Conservation (phyloP, 2,797 vertebrate species). For the Lepilemur ruficaudatus region DNA sequence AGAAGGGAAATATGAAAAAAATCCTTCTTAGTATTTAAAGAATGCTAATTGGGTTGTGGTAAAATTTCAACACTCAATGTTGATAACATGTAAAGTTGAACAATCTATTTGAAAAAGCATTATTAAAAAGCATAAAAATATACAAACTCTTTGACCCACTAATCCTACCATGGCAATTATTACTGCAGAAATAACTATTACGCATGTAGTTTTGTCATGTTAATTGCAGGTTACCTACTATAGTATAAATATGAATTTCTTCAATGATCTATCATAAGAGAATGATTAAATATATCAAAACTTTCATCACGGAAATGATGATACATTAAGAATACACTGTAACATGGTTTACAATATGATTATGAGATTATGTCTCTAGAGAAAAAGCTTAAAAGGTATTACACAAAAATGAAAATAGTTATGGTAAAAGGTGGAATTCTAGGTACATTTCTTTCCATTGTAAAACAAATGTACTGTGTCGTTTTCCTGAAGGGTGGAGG, state of each 20-base stretch:
- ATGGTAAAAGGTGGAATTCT: not conserved
- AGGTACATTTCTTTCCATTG: not conserved
- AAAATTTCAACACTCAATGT: not conserved
- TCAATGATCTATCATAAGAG: not conserved
- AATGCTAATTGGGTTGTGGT: not conserved
- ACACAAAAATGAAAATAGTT: not conserved
- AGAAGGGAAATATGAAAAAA: not conserved
- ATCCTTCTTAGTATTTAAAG: not conserved
- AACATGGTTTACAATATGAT: not conserved
- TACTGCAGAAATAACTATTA: not conserved
- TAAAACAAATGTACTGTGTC: not conserved
- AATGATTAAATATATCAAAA: not conserved
- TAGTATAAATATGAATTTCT: not conserved
- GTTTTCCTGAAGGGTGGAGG: not conserved
- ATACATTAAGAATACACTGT: not conserved
- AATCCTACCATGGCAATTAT: not conserved
- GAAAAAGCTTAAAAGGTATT: constrained; percentile 15
- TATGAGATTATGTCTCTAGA: not conserved
- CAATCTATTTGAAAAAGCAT: not conserved
- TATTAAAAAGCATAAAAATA: not conserved
- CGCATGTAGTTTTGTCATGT: not conserved
- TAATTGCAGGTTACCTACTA: not conserved
- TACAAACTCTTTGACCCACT: not conserved
- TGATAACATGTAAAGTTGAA: not conserved
- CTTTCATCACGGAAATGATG: not conserved